These are phyloP conservation scores for Eriocheir sinensis DNA, from an alignment of 1,140 invertebrate species.

Conservation along the genomic window DNA sequence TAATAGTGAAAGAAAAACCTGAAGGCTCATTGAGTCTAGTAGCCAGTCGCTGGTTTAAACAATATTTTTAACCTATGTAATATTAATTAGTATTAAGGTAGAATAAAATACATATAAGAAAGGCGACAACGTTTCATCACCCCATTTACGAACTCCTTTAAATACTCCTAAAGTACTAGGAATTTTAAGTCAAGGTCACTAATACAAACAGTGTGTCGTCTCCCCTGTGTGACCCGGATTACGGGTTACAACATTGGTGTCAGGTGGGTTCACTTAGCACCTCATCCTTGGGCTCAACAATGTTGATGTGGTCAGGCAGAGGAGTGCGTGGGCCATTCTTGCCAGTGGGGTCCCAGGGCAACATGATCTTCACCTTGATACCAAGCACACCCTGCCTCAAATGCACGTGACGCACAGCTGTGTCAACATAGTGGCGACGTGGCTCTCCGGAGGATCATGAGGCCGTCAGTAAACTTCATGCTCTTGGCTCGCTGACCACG, in stretches of 20 bases:
- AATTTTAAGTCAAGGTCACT: constrained; percentile 76
- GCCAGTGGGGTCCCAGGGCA: constrained; percentile 97
- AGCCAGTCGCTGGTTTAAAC: too few relatives aligned
- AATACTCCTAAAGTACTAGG: too few relatives aligned
- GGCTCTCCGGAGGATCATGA: constrained; percentile 99
- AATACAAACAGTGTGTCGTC: too few relatives aligned
- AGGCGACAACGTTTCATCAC: too few relatives aligned
- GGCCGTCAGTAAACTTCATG: constrained; percentile 99
- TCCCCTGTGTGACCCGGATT: too few relatives aligned
- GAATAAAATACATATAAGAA: too few relatives aligned
- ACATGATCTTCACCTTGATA: constrained; percentile 99
- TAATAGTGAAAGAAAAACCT: too few relatives aligned
- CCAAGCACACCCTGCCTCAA: constrained; percentile 92
- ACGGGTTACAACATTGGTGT: too few relatives aligned
- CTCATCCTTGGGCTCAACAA: constrained; percentile 94
- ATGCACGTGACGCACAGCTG: constrained; percentile 98
- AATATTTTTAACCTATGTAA: too few relatives aligned
- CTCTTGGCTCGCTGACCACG: constrained; percentile 99
- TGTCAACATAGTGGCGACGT: constrained; percentile 98
- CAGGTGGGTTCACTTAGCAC: constrained; percentile 81
- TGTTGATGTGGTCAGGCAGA: constrained; percentile 97
- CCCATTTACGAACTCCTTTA: too few relatives aligned
- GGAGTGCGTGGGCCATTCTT: constrained; percentile 98
- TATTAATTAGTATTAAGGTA: too few relatives aligned
- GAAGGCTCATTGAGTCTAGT: too few relatives aligned